Percentiles rank a stretch among this genome's conserved stretches.
Conservation (phyloP, 1,140 invertebrate species). For the Dinothrombium tinctorium region DNA sequence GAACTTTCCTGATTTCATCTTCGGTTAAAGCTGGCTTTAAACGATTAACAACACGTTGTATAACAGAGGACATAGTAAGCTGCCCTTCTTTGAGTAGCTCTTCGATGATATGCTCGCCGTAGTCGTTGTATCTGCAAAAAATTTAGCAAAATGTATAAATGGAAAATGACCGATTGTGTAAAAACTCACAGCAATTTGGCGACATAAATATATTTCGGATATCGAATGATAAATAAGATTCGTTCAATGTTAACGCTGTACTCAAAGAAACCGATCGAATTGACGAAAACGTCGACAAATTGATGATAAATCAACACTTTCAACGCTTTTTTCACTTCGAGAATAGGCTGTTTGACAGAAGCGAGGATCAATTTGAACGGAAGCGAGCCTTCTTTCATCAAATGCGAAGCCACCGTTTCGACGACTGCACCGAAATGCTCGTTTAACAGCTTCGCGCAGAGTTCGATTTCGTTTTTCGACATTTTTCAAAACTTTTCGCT, state of each 20-base stretch:
- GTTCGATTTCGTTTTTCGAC: conserved; percentile 18
- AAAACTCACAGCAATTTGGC: conserved; percentile 18
- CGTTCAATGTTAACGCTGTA: conserved; percentile 39
- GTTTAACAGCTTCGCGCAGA: conserved; percentile 37
- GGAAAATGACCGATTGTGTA: neutral
- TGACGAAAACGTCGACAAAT: conserved; percentile 33
- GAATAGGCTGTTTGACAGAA: conserved; percentile 29
- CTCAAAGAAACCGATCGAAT: conserved; percentile 31
- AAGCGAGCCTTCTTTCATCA: conserved; percentile 35
- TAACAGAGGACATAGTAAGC: conserved; percentile 14
- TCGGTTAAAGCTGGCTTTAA: conserved; percentile 16
- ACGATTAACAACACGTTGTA: conserved; percentile 16
- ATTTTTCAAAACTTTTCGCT: neutral
- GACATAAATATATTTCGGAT: conserved; percentile 36
- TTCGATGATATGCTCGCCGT: conserved; percentile 20
- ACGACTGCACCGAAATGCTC: conserved; percentile 48
- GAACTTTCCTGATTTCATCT: conserved; percentile 3
- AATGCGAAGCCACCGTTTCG: conserved; percentile 35
- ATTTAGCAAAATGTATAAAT: neutral
- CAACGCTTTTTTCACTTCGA: conserved; percentile 42
- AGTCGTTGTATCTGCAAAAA: conserved; percentile 16
- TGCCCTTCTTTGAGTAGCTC: conserved; percentile 20
- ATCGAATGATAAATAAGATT: conserved; percentile 41
- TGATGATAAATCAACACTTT: conserved; percentile 51
- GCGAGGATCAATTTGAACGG: conserved; percentile 34